Evolutionary conservation across 2,797 vertebrate species (phyloP), one percentile per base, ranked within the genome.

Genomic region (Mus minutoides): DNA sequence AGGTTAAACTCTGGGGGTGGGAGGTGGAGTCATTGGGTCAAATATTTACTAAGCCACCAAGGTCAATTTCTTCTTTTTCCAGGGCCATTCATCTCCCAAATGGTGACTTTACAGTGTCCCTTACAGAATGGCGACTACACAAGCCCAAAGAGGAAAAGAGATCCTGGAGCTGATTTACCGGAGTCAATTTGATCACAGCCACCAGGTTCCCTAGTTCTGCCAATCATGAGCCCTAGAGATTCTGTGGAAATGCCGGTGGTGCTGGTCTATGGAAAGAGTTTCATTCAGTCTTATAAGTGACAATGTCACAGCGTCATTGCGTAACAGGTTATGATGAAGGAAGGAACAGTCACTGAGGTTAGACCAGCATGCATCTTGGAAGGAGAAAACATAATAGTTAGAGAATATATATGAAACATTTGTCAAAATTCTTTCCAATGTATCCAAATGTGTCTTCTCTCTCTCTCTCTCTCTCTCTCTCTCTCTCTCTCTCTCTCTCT

Each of bases 21-120:
- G 26, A 40, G 62, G 75, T 60, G 69, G 85, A 86, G 69, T 90
- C 24, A 43, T 11, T 69, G 56, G 29, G 43, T 91, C 76, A 93
- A 93, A 78, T 79, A 91, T 94, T 96, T 80, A 95, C 92, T 62
- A 82, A 93, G 79, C 84, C 85, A 69, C 64, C 13, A 46, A 88
- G 56, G 11, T 92, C 87, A 67, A 8, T 84, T 86, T 84, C 82
- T 62, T 75, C 80, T 67, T 34, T 10, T 17, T 11, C 19, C 76
- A 91, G 93, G 88, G 88, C 21, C 34, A 10, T 52, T 92, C 21
- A 19, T 84, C 77, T 79, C 34, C 29, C 67, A 37, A 4, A 43
- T 16, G 16, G 86, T 91, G 82, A 43, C 77, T 93, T 85, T 79
- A 22, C 0, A 54, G 26, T 29, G 19, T 86, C 43, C 4, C 29